Percentiles rank a stretch among this genome's conserved stretches.
phyloP scores from a whole-genome alignment of 1,140 invertebrate species.

The Drosophila asahinai region DNA sequence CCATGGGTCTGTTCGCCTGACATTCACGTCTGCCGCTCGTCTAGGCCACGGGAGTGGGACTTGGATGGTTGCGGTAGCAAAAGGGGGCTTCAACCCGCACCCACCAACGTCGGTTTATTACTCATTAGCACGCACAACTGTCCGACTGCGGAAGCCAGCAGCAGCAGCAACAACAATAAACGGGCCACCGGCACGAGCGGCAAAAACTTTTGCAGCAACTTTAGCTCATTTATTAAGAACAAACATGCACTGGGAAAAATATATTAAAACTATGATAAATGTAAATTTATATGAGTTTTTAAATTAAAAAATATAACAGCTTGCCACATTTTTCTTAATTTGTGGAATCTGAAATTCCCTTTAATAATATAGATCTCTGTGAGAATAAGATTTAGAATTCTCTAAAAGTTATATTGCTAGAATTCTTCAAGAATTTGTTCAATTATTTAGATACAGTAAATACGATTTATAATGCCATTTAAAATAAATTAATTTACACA shows the following conservation, averaged over 20 bases:
- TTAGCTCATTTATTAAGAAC: conserved; percentile 77
- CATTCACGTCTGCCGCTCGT: conserved; percentile 65
- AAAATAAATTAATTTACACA: too few species aligned
- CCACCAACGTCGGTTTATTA: conserved; percentile 67
- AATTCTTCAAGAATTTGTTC: too few species aligned
- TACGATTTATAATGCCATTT: too few species aligned
- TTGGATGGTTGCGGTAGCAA: neutral
- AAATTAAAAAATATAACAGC: too few species aligned
- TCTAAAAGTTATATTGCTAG: too few species aligned
- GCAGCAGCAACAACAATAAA: conserved; percentile 27
- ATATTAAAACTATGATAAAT: neutral
- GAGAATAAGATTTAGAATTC: too few species aligned
- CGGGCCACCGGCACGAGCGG: conserved; percentile 21
- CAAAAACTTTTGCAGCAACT: conserved; percentile 63
- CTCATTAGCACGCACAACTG: conserved; percentile 81
- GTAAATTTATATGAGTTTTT: neutral
- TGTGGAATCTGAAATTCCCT: neutral
- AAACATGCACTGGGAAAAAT: conserved; percentile 12
- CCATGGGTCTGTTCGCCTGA: conserved; percentile 68
- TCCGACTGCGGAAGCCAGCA: conserved; percentile 32
- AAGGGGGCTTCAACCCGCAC: conserved; percentile 2
- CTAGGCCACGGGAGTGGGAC: conserved; percentile 40
- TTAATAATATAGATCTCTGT: neutral
- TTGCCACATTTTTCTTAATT: too few species aligned
- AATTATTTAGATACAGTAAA: too few species aligned